Percentiles rank a stretch among this genome's conserved stretches.
Conservation (phyloP, 2,113 vertebrate species). For the Oxygymnocypris stewartii region DNA sequence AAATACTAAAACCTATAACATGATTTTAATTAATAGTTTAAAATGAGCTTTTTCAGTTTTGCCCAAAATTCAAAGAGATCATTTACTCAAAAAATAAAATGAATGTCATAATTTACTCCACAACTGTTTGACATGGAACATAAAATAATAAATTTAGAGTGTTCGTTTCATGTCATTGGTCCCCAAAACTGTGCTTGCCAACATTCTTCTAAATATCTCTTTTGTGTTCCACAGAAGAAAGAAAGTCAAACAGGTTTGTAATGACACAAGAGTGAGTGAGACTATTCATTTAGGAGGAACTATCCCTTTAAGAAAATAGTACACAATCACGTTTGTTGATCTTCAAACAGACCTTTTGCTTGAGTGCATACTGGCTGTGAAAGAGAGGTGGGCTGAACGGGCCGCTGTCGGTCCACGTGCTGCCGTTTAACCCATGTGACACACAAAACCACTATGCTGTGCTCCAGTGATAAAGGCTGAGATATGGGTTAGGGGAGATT, state of each 20-base stretch:
- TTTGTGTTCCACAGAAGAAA: background rate
- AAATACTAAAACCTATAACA: background rate
- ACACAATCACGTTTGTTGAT: background rate
- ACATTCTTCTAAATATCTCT: background rate
- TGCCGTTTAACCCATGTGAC: slow-evolving; percentile 21
- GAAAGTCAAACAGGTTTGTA: background rate
- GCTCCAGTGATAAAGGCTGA: slow-evolving; percentile 34
- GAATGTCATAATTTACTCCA: background rate
- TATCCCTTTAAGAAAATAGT: background rate
- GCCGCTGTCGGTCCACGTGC: background rate
- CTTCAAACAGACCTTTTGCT: background rate
- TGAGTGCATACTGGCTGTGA: background rate
- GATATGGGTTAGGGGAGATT: slow-evolving; percentile 51
- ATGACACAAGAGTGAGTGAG: background rate
- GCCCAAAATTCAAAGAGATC: background rate
- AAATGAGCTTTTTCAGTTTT: background rate
- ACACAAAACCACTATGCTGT: background rate
- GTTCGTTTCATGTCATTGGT: background rate
- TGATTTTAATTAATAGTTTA: background rate
- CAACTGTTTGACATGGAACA: background rate
- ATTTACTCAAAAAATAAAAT: no score
- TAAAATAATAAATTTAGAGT: no score
- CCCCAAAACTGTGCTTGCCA: background rate
- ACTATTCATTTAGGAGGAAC: background rate
- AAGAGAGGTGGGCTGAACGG: background rate